Base-by-base conservation (phyloP, 2,797 vertebrate genomes). In the Tapera naevia region DNA sequence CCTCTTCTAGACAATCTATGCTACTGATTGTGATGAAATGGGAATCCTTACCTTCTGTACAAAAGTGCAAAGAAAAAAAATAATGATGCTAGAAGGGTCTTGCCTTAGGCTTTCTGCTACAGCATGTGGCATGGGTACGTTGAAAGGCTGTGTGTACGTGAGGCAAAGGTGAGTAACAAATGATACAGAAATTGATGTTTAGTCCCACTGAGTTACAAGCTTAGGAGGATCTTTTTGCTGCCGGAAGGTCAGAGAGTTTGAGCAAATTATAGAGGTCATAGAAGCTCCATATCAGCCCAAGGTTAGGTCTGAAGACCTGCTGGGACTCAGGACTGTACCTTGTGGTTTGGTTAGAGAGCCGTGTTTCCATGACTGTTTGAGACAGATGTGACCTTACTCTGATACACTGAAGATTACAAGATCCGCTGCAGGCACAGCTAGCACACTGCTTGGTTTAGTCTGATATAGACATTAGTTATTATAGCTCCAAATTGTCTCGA, bases 311-410 rank as follows among this genome's bases (percentile, higher is more conserved):
- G 69, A 64, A 60, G 74, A 43, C 74, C 58, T 93, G 81, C 91
- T 93, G 89, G 45, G 50, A 23, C 51, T 54, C 65, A 13, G 58
- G 33, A 56, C 17, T 30, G 30, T 50, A 32, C 41, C 80, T 70
- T 65, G 61, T 86, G 85, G 83, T 45, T 4, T 51, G 75, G 35
- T 19, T 39, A 81, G 50, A 2, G 13, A 18, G 33, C 28, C 33
- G 1, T 54, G 61, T 56, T 74, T 43, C 37, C 2, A 1, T 43
- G 80, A 23, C 25, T 61, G 33, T 82, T 62, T 43, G 54, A 80
- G 74, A 7, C 80, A 88, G 69, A 57, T 56, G 58, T 89, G 89
- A 79, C 85, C 82, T 92, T 69, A 46, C 35, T 30, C 61, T 79
- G 74, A 53, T 13, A 16, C 25, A 5, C 30, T 33, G 86, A 54